phyloP scores from a whole-genome alignment of 2,113 vertebrate genomes.

The Heliornis fulica region DNA sequence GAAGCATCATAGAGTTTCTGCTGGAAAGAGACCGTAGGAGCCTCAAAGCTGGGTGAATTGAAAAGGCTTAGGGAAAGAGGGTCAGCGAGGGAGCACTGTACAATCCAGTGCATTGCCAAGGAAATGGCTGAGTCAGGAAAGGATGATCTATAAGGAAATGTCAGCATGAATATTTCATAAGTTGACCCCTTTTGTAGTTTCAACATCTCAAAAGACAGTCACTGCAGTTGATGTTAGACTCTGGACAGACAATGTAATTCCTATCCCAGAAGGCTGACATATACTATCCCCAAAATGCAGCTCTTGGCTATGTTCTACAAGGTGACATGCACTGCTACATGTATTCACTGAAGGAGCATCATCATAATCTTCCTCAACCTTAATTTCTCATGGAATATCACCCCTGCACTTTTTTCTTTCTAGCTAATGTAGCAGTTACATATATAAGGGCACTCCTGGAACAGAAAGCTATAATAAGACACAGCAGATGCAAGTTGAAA shows the following conservation, averaged over 20 bases:
- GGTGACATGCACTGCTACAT: background rate
- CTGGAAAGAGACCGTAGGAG: background rate
- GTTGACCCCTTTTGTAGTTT: slow-evolving; percentile 46
- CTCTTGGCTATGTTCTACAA: slow-evolving; percentile 16
- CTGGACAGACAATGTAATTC: background rate
- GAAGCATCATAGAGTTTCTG: background rate
- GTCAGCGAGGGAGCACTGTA: background rate
- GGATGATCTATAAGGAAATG: slow-evolving; percentile 37
- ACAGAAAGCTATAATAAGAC: background rate
- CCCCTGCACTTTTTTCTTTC: background rate
- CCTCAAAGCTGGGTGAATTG: background rate
- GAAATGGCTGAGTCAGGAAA: slow-evolving; percentile 8
- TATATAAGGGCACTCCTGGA: background rate
- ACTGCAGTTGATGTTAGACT: slow-evolving; percentile 14
- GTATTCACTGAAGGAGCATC: background rate
- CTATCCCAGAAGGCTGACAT: background rate
- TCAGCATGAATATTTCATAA: slow-evolving; percentile 65
- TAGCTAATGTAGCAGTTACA: background rate
- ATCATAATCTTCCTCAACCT: slow-evolving; percentile 1
- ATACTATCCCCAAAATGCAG: background rate
- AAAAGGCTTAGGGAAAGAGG: background rate
- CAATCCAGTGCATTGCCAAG: background rate
- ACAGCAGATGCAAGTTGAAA: background rate
- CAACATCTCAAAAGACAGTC: slow-evolving; percentile 10
- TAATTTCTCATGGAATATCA: slow-evolving; percentile 4